These are phyloP conservation scores for Cinclus mexicanus DNA, from an alignment of 2,113 vertebrate species.

Conservation along the genomic window DNA sequence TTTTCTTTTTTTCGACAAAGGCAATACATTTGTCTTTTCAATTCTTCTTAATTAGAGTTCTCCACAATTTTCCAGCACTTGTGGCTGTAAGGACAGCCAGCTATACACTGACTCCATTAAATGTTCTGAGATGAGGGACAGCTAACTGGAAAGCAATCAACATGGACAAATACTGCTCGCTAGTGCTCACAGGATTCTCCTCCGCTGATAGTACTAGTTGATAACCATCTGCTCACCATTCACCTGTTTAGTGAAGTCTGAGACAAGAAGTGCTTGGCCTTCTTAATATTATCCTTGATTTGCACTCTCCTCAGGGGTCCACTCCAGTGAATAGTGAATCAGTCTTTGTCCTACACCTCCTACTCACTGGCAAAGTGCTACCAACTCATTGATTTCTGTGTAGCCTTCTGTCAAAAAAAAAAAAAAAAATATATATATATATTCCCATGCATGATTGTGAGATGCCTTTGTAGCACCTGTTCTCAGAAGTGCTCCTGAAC, in stretches of 20 bases:
- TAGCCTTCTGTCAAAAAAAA: not conserved
- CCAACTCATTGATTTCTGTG: not conserved
- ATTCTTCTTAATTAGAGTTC: not conserved
- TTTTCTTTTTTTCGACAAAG: not conserved
- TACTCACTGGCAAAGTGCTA: not conserved
- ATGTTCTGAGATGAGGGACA: not conserved
- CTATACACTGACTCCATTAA: not conserved
- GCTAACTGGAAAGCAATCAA: not conserved
- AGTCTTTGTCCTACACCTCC: not conserved
- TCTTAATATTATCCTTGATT: not conserved
- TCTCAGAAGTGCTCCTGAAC: not conserved
- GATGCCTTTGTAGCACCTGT: not conserved
- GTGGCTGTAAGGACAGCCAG: not conserved
- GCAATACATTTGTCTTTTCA: not conserved
- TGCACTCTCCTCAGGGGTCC: not conserved
- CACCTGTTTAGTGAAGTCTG: not conserved
- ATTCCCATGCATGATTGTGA: accelerated
- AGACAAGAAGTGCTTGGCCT: not conserved
- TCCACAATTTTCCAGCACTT: not conserved
- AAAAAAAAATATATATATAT: not conserved
- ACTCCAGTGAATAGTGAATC: not conserved
- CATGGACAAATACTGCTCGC: not conserved
- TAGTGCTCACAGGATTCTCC: not conserved
- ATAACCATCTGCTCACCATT: not conserved
- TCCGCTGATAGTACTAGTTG: not conserved